Evolutionary conservation across 2,113 vertebrate species (phyloP).

Genomic region (Kryptolebias marmoratus): DNA sequence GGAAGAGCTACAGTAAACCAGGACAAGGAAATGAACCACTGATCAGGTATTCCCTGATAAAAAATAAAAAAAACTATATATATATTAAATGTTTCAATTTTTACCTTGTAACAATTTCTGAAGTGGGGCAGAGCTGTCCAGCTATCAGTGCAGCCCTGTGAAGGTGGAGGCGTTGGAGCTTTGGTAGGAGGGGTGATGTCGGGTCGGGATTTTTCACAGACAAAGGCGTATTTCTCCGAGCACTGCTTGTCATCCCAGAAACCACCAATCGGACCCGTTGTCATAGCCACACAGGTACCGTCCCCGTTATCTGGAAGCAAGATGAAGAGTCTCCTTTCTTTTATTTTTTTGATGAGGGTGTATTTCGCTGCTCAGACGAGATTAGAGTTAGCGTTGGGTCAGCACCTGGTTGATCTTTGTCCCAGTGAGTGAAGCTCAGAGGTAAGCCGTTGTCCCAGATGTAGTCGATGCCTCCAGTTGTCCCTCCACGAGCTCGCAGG

Average conservation of each 20-base stretch:
- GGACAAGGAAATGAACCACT: background rate
- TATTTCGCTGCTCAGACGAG: background rate
- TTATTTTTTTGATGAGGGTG: too few relatives aligned
- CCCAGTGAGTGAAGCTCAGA: slow-evolving; percentile 82
- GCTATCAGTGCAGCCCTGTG: slow-evolving; percentile 53
- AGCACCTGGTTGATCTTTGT: slow-evolving; percentile 79
- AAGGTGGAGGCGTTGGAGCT: slow-evolving; percentile 68
- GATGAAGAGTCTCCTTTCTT: background rate
- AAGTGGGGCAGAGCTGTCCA: slow-evolving; percentile 70
- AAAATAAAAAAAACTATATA: background rate
- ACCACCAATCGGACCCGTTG: slow-evolving; percentile 69
- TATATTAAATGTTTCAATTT: background rate
- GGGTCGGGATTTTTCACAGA: slow-evolving; percentile 77
- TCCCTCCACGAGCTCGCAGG: slow-evolving; percentile 66
- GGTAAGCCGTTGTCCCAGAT: slow-evolving; percentile 74
- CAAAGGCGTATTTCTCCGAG: slow-evolving; percentile 58
- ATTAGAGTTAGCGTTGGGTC: background rate
- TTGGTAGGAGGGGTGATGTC: slow-evolving; percentile 79
- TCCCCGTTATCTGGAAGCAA: slow-evolving; percentile 67
- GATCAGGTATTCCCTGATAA: background rate
- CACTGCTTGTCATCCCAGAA: slow-evolving; percentile 82
- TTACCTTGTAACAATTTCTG: slow-evolving; percentile 78
- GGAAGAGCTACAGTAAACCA: slow-evolving; percentile 73
- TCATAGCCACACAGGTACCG: slow-evolving; percentile 81
- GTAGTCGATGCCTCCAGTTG: slow-evolving; percentile 78